These are phyloP conservation scores for Amphimallon solstitiale DNA, from an alignment of 2,888 invertebrate genomes.

Conservation along the genomic window DNA sequence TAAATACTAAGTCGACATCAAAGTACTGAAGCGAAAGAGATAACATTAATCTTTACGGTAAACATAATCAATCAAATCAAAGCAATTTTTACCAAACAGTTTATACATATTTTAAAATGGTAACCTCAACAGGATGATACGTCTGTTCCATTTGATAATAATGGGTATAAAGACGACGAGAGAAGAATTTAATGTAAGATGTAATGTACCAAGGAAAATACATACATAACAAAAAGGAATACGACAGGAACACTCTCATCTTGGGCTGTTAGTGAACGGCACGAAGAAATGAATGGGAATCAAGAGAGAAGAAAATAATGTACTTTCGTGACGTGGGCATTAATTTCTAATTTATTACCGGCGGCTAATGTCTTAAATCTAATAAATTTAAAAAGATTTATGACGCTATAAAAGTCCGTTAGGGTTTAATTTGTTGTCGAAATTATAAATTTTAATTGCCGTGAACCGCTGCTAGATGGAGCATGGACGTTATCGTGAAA, in stretches of 20 bases:
- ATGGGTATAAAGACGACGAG: not conserved
- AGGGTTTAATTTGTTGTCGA: slow-evolving; percentile 22
- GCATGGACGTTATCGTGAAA: too few relatives aligned
- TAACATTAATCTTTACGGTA: slow-evolving; percentile 39
- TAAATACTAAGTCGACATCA: slow-evolving; percentile 41
- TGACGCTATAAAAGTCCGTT: slow-evolving; percentile 23
- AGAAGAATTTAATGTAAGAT: not conserved
- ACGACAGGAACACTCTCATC: too few relatives aligned
- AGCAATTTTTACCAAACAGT: slow-evolving; percentile 35
- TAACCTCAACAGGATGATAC: not conserved
- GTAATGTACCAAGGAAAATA: not conserved
- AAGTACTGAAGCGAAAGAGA: slow-evolving; percentile 36
- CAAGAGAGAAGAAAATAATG: slow-evolving; percentile 13
- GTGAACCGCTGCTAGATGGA: too few relatives aligned
- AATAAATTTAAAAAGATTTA: slow-evolving; percentile 27
- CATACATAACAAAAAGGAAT: too few relatives aligned
- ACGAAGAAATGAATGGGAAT: not conserved
- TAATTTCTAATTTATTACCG: slow-evolving; percentile 27
- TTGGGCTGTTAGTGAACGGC: too few relatives aligned
- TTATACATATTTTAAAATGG: slow-evolving; percentile 8
- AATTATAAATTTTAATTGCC: slow-evolving; percentile 29
- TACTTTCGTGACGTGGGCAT: slow-evolving; percentile 11
- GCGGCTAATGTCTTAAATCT: not conserved
- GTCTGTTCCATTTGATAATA: not conserved
- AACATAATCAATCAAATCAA: slow-evolving; percentile 40